A percentile compares a stretch with the other conserved stretches of the same genome.
Evolutionary conservation across 1,140 invertebrate genomes (phyloP).

Genomic region (Marisa cornuarietis): DNA sequence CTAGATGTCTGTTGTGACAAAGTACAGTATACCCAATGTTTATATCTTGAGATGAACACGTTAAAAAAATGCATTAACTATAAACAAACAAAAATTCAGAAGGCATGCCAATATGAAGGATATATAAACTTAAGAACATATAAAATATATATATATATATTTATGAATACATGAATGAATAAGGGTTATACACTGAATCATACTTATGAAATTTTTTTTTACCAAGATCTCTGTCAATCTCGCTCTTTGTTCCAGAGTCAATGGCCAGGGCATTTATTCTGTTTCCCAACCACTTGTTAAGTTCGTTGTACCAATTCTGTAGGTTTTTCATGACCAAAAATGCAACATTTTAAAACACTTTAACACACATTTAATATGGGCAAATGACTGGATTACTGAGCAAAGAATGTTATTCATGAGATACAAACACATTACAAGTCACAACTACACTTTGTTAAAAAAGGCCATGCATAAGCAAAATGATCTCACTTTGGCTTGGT

Average conservation of each 20-base stretch:
- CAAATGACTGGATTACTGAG: too few species aligned
- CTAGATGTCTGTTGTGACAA: too few species aligned
- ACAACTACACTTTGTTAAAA: too few species aligned
- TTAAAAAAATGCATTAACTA: too few species aligned
- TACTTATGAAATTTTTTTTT: conserved; percentile 57
- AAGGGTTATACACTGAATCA: too few species aligned
- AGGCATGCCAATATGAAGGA: not conserved
- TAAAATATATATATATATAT: not conserved
- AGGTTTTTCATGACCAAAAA: conserved; percentile 3
- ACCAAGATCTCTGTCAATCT: conserved; percentile 85
- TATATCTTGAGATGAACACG: too few species aligned
- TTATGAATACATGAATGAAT: not conserved
- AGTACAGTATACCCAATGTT: too few species aligned
- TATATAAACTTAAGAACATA: not conserved
- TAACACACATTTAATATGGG: not conserved
- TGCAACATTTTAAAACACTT: conserved; percentile 3
- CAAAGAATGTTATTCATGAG: too few species aligned
- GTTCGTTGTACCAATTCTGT: conserved; percentile 98
- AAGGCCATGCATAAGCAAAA: too few species aligned
- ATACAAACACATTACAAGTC: too few species aligned
- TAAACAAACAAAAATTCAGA: too few species aligned
- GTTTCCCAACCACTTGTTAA: conserved; percentile 93
- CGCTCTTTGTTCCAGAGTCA: conserved; percentile 88
- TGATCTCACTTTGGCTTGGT: too few species aligned
- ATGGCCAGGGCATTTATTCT: conserved; percentile 87